Base-by-base conservation (phyloP, 1,140 invertebrate species). In the Drosophila bocki region DNA sequence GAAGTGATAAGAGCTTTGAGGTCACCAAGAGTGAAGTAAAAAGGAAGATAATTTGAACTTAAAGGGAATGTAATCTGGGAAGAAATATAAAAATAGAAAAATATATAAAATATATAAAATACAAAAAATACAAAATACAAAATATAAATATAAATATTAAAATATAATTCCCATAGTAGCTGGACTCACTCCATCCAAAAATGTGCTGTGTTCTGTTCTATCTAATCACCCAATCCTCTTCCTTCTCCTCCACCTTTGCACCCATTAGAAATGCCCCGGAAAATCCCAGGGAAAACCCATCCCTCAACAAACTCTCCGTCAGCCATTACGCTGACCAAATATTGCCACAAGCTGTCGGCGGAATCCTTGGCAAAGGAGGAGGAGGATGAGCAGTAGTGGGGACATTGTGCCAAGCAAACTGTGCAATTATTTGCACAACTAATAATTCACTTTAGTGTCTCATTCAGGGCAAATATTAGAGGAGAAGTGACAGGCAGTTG, bases 391-490 rank as follows among this genome's bases (percentile, higher is more conserved):
- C 22, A 22, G 33, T 0, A 22, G 33, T 0, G 42, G 47, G 33
- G 33, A 35, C 60, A 65, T 45, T 54, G 39, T 44, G 71, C 71
- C 51, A 82, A 76, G 70, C 67, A 50, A 87, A 80, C 83, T 86
- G 67, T 86, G 84, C 84, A 87, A 88, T 78, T 88, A 88, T 87
- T 87, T 84, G 80, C 85, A 78, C 84, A 88, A 87, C 84, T 87
- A 88, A 87, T 84, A 87, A 87, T 87, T 88, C 83, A 87, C 84
- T 87, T 88, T 84, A 88, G 84, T 80, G 84, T 87, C 86, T 83
- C 84, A 74, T 70, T 84, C 65, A 44, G 61, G 45, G 60, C 68
- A 88, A 84, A 87, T 88, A 87, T 87, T 88, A 61, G 41, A 44
- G 41, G 47, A 70, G 57, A 35, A 37, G 32, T 48, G 32, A 44